Evolutionary conservation across 2,888 invertebrate species (phyloP), one percentile per base, ranked within the genome.

Genomic region (Ormyrus rosae): DNA sequence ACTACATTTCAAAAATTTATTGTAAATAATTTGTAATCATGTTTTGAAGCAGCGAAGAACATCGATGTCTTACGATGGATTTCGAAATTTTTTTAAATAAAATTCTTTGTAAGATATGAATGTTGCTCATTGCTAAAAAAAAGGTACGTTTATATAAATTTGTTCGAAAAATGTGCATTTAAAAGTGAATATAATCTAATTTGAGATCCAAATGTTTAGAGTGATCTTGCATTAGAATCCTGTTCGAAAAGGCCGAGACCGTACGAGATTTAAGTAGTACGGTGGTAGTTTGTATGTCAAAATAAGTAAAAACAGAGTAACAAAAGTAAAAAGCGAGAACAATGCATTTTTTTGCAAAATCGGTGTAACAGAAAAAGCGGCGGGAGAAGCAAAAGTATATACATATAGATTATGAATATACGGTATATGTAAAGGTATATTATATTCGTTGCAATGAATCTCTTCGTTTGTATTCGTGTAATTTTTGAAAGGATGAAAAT

Each of bases 391-490:
- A 80, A 78, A 78, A 64, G 60, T 75, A 79, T 83, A 77, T 73
- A 74, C 64, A 69, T 81, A 81, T 71, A 74, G 83, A 82, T 74
- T 75, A 81, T 83, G 69, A 80, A 83, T 79, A 81, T 81, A 81
- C 81, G 68, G 51, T 81, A 76, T 79, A 75, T 82, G 73, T 82
- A 82, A 81, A 80, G 71, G 74, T 82, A 77, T 81, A 75, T 69
- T 81, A 81, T 83, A 74, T 79, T 79, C 75, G 82, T 82, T 83
- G 68, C 75, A 67, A 81, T 80, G 75, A 80, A 80, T 81, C 80
- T 83, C 82, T 84, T 84, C 70, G 82, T 85, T 84, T 83, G 64
- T 83, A 82, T 83, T 82, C 78, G 82, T 84, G 83, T 83, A 84
- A 84, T 83, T 84, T 84, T 85, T 83, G 58, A 80, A 34, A 83